Conservation (phyloP, 2,113 vertebrate species). For the Lycocorax pyrrhopterus region DNA sequence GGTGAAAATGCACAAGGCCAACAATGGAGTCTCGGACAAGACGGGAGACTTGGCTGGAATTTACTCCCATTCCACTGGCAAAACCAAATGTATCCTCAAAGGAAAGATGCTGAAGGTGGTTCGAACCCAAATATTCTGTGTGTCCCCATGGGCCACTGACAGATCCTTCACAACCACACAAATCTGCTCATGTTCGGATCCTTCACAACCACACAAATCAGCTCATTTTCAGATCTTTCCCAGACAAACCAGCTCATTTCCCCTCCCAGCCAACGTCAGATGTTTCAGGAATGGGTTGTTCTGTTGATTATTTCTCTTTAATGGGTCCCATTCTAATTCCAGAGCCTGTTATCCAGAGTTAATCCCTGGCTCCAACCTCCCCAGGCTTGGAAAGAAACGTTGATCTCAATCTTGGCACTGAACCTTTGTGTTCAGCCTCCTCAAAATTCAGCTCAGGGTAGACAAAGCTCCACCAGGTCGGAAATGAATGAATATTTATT, state of each 20-base stretch:
- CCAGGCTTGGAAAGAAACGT: not conserved
- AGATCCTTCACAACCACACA: not conserved
- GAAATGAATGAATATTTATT: constrained; percentile 38
- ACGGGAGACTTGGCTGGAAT: not conserved
- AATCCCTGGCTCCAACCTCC: not conserved
- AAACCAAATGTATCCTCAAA: not conserved
- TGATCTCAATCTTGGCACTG: constrained; percentile 1
- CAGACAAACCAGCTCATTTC: not conserved
- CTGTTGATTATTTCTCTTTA: not conserved
- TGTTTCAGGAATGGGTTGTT: not conserved
- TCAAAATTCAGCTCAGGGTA: not conserved
- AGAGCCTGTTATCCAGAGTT: not conserved
- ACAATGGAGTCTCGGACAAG: not conserved
- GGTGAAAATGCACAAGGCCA: not conserved
- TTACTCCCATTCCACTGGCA: not conserved
- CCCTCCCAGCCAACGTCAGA: not conserved
- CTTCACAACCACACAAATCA: not conserved
- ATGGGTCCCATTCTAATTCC: not conserved
- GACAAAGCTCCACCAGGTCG: not conserved
- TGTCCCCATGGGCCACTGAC: not conserved
- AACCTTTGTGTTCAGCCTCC: not conserved
- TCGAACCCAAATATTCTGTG: not conserved
- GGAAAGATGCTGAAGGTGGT: not conserved
- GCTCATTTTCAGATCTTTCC: not conserved
- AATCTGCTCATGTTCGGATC: no score